These are phyloP conservation scores for Paedocypris sp. DNA, from an alignment of 2,113 vertebrate species.

Conservation along the genomic window DNA sequence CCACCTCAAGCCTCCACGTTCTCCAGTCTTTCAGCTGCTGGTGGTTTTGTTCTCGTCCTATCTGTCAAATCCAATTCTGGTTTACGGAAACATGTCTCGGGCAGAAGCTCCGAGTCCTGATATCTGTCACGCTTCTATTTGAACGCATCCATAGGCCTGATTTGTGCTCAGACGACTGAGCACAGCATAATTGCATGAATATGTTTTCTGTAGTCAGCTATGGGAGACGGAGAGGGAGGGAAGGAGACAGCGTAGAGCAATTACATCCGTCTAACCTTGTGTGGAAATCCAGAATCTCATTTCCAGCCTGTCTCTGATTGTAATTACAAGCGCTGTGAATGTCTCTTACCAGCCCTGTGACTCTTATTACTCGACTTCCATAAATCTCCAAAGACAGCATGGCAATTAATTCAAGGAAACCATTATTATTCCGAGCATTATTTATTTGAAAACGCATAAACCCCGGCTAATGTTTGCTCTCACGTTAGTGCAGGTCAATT, in stretches of 20 bases:
- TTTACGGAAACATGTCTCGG: constrained; percentile 15
- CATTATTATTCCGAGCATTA: constrained; percentile 23
- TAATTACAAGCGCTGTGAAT: constrained; percentile 30
- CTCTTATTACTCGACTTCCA: constrained; percentile 17
- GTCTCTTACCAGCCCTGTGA: constrained; percentile 18
- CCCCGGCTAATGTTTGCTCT: constrained; percentile 6
- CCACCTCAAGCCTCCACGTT: not conserved
- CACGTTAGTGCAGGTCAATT: not conserved
- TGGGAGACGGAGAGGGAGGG: not conserved
- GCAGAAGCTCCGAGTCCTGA: not conserved
- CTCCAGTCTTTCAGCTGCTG: constrained; percentile 13
- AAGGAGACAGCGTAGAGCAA: constrained; percentile 40
- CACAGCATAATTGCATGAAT: constrained; percentile 31
- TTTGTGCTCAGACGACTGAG: constrained; percentile 17
- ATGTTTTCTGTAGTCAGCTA: constrained; percentile 28
- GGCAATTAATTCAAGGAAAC: constrained; percentile 32
- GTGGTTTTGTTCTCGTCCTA: constrained; percentile 24
- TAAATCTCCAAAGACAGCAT: constrained; percentile 22
- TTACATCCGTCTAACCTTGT: constrained; percentile 39
- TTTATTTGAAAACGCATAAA: constrained; percentile 22
- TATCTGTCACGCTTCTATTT: constrained; percentile 26
- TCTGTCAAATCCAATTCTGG: constrained; percentile 19
- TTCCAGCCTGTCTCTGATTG: constrained; percentile 48
- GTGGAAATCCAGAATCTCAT: constrained; percentile 54
- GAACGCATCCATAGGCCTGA: constrained; percentile 13